Percentiles rank a stretch among this genome's conserved stretches.
Evolutionary conservation across 2,888 invertebrate genomes (phyloP).

Genomic region (Nomada fucata): DNA sequence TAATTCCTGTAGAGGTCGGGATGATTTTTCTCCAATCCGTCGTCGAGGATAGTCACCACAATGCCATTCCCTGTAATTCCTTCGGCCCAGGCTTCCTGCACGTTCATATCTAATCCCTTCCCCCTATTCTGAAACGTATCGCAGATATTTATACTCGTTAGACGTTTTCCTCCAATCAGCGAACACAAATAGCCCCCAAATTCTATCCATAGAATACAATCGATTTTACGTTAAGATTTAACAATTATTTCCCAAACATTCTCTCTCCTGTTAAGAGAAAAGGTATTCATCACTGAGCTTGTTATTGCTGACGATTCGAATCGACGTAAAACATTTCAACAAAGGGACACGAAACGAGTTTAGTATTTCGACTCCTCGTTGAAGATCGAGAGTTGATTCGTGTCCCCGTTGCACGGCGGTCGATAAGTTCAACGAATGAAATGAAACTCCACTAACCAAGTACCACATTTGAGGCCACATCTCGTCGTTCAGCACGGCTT

Average conservation of each 20-base stretch:
- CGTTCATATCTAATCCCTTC: slow-evolving; percentile 97
- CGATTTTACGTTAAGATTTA: too few relatives aligned
- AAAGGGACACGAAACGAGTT: too few relatives aligned
- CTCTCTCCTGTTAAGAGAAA: too few relatives aligned
- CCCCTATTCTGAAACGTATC: slow-evolving; percentile 91
- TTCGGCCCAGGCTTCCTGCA: slow-evolving; percentile 96
- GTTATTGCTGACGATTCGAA: too few relatives aligned
- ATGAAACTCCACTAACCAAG: slow-evolving; percentile 88
- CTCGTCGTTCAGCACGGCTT: slow-evolving; percentile 90
- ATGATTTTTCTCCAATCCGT: slow-evolving; percentile 97
- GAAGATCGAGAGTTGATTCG: neutral
- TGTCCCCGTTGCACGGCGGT: neutral
- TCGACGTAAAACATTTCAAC: too few relatives aligned
- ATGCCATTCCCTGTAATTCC: slow-evolving; percentile 97
- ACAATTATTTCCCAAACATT: too few relatives aligned
- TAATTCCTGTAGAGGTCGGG: slow-evolving; percentile 96
- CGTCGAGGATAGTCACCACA: slow-evolving; percentile 98
- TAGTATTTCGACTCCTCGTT: too few relatives aligned
- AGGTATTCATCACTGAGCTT: too few relatives aligned
- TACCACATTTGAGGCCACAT: slow-evolving; percentile 99
- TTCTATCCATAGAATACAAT: too few relatives aligned
- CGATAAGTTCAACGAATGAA: neutral
- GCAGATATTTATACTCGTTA: slow-evolving; percentile 10
- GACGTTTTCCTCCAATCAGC: neutral
- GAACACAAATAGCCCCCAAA: neutral